A percentile compares a stretch with the other conserved stretches of the same genome.
Conservation (phyloP, 2,888 invertebrate species). For the Caprella mutica region DNA sequence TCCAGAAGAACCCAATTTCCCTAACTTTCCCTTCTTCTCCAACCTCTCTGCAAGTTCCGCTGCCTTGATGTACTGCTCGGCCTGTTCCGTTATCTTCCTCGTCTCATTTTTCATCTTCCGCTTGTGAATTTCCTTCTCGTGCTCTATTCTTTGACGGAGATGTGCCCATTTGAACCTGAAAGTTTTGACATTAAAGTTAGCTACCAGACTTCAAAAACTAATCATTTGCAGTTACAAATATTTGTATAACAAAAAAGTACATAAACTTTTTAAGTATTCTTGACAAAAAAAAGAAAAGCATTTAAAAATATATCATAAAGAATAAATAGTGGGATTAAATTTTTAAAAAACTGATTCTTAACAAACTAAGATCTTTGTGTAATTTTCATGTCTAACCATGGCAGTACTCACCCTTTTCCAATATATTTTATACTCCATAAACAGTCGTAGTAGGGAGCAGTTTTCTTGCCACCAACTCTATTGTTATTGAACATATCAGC, state of each 20-base stretch:
- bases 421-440: constrained; percentile 96
- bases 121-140: neutral
- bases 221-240: no score
- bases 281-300: no score
- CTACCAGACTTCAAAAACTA: no score
- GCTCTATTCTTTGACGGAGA: neutral
- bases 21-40: constrained; percentile 1
- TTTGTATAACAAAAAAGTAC: no score
- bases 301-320: no score
- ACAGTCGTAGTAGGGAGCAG: constrained; percentile 73
- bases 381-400: no score
- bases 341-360: no score
- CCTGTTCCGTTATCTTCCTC: neutral
- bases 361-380: no score
- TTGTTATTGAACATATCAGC: constrained; percentile 71
- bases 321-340: no score
- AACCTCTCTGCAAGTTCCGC: neutral
- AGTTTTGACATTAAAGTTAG: no score
- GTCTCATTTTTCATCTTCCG: neutral
- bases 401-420: no score
- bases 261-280: no score
- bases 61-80: constrained; percentile 7
- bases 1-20: neutral
- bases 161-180: constrained; percentile 6
- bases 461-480: constrained; percentile 71